Percentiles rank a stretch among this genome's conserved stretches.
These are phyloP conservation scores for Puntigrus tetrazona DNA, from an alignment of 2,113 vertebrate species.

Conservation along the genomic window DNA sequence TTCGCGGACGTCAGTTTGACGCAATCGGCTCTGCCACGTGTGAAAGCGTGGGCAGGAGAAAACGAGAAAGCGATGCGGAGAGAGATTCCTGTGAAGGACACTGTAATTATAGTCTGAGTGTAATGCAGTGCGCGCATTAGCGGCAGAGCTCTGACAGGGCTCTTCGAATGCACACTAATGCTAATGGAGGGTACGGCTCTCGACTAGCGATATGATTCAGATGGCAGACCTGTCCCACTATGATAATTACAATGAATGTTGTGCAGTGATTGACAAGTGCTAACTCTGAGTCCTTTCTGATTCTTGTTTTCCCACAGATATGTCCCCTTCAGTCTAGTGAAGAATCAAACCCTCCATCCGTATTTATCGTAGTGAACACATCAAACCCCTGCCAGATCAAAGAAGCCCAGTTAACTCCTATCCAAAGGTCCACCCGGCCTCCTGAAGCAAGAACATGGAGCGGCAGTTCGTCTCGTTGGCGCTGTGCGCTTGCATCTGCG, in stretches of 20 bases:
- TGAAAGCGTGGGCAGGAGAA: conserved; percentile 44
- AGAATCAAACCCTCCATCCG: conserved; percentile 55
- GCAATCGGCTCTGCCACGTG: conserved; percentile 48
- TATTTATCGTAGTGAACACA: conserved; percentile 47
- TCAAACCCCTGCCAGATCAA: conserved; percentile 52
- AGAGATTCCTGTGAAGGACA: conserved; percentile 38
- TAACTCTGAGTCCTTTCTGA: conserved; percentile 7
- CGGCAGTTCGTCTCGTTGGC: conserved; percentile 56
- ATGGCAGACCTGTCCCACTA: neutral
- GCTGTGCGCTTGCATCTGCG: conserved; percentile 66
- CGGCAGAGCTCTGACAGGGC: neutral
- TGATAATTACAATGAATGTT: neutral
- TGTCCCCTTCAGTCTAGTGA: conserved; percentile 59
- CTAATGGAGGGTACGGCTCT: conserved; percentile 16
- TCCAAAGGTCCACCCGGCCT: conserved; percentile 49
- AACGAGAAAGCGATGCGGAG: neutral
- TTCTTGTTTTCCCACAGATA: conserved; percentile 50
- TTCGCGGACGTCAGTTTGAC: conserved; percentile 53
- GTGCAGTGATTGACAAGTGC: neutral
- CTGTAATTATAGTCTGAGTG: conserved; percentile 51
- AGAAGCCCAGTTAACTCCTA: conserved; percentile 5
- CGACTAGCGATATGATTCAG: conserved; percentile 27
- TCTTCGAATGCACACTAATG: neutral
- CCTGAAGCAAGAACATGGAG: conserved; percentile 68
- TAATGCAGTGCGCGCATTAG: conserved; percentile 15